Evolutionary conservation across 2,888 invertebrate species (phyloP).

Genomic region (Napeogenes sylphis): DNA sequence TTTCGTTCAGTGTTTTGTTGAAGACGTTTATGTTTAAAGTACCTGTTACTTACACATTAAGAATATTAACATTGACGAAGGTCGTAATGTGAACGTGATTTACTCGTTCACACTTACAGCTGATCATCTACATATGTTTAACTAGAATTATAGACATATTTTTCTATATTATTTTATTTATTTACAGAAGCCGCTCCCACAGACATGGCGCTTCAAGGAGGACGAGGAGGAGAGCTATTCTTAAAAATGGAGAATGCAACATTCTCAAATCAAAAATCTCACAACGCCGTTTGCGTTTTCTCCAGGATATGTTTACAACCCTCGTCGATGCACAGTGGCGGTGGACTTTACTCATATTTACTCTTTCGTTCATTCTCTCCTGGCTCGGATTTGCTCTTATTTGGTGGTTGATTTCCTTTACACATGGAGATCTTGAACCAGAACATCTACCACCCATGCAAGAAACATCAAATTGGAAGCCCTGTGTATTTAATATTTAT

Average conservation of each 20-base stretch:
- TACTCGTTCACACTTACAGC: slow-evolving; percentile 57
- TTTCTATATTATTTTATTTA: slow-evolving; percentile 47
- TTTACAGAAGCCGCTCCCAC: slow-evolving; percentile 82
- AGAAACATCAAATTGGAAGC: slow-evolving; percentile 80
- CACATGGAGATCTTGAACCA: slow-evolving; percentile 88
- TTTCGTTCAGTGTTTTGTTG: slow-evolving; percentile 35
- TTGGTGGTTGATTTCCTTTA: slow-evolving; percentile 92
- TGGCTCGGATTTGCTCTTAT: slow-evolving; percentile 91
- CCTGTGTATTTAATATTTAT: slow-evolving; percentile 88
- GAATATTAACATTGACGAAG: slow-evolving; percentile 67
- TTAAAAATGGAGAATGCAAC: slow-evolving; percentile 98
- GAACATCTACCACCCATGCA: slow-evolving; percentile 76
- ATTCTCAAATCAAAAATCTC: slow-evolving; percentile 93
- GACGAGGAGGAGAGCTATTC: slow-evolving; percentile 88
- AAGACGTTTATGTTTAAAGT: slow-evolving; percentile 44
- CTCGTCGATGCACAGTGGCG: slow-evolving; percentile 96
- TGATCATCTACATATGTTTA: slow-evolving; percentile 40
- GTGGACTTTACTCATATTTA: slow-evolving; percentile 91
- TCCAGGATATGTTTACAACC: slow-evolving; percentile 91
- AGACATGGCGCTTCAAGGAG: slow-evolving; percentile 83
- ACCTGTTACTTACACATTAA: slow-evolving; percentile 44
- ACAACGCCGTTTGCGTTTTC: slow-evolving; percentile 85
- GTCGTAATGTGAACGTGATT: slow-evolving; percentile 58
- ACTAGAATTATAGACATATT: slow-evolving; percentile 45
- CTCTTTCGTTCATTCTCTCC: slow-evolving; percentile 89